Percentiles rank a stretch among this genome's conserved stretches.
These are phyloP conservation scores for Prorops nasuta DNA, from an alignment of 1,140 invertebrate species.

Conservation along the genomic window DNA sequence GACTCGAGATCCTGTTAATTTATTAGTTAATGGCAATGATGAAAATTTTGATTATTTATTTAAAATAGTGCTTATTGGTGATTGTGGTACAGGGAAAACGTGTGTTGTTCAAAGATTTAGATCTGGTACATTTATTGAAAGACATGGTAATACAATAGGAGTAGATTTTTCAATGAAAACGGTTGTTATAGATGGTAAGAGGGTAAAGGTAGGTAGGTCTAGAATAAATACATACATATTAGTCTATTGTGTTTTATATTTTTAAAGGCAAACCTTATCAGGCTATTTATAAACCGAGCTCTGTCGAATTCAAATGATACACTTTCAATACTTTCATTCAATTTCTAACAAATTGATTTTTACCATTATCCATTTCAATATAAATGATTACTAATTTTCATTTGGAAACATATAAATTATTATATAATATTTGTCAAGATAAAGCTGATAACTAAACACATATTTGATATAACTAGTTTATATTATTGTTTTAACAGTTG, in stretches of 20 bases:
- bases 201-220: constrained; percentile 86
- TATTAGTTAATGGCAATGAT: constrained; percentile 61
- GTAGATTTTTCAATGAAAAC: constrained; percentile 98
- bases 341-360: too few species aligned
- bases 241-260: too few species aligned
- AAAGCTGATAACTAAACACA: neutral
- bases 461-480: constrained; percentile 10
- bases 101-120: constrained; percentile 90
- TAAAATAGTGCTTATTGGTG: constrained; percentile 81
- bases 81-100: constrained; percentile 82
- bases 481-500: constrained; percentile 60
- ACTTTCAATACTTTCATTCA: too few species aligned
- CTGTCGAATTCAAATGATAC: too few species aligned
- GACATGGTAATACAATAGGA: constrained; percentile 91
- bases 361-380: too few species aligned
- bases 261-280: too few species aligned
- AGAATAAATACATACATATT: too few species aligned
- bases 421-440: constrained; percentile 4
- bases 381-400: too few species aligned
- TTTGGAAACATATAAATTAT: too few species aligned
- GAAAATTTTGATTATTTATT: constrained; percentile 79
- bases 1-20: constrained; percentile 59
- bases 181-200: constrained; percentile 85
- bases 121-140: constrained; percentile 89
- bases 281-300: too few species aligned